Evolutionary conservation across 2,797 vertebrate species (phyloP).

Genomic region (Orientallactaga sibirica): DNA sequence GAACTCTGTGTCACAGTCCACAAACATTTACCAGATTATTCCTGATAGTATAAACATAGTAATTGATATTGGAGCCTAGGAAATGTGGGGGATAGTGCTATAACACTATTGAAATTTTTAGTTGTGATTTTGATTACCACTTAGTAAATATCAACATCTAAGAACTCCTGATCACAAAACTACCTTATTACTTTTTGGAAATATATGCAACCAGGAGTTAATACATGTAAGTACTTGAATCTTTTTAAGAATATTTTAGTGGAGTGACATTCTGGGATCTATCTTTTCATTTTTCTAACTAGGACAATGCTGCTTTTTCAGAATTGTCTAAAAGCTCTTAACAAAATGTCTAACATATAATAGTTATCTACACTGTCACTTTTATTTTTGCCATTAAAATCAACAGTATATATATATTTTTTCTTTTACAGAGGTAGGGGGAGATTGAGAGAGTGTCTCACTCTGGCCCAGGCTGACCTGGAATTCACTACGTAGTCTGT

Average conservation of each 20-base stretch:
- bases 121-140: background rate
- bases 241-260: background rate
- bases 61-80: background rate
- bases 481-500: no score
- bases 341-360: background rate
- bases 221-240: background rate
- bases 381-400: background rate
- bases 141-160: background rate
- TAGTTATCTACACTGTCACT: background rate
- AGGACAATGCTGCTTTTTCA: background rate
- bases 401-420: background rate
- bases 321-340: background rate
- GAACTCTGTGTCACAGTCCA: background rate
- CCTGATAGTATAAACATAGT: background rate
- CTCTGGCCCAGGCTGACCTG: no score
- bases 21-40: background rate
- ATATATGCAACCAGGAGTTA: background rate
- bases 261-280: background rate
- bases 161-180: background rate
- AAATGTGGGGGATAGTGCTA: background rate
- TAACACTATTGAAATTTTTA: background rate
- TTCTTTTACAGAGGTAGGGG: no score
- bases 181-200: background rate
- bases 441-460: no score
- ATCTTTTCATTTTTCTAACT: conserved; percentile 10